Evolutionary conservation across 1,140 invertebrate species (phyloP).

Genomic region (Procambarus virginalis): DNA sequence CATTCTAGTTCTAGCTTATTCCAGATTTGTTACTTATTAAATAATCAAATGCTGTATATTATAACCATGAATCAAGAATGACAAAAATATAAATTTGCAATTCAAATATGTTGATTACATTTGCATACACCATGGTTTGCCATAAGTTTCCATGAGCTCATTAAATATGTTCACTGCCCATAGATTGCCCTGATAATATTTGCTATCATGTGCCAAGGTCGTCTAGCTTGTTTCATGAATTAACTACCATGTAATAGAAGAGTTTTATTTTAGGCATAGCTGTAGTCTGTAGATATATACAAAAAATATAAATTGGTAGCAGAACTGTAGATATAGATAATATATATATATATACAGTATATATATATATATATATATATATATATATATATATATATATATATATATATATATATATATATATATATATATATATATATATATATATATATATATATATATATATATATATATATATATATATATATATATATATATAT

Average conservation of each 20-base stretch:
- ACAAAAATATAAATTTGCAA: no score
- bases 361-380: no score
- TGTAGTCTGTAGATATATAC: constrained; percentile 30
- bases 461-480: background rate
- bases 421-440: no score
- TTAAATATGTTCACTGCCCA: background rate
- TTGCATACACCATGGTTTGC: background rate
- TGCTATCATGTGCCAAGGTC: constrained; percentile 15
- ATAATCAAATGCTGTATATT: no score
- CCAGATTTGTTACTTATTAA: no score
- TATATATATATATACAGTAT: no score
- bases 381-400: no score
- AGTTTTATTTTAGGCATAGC: constrained; percentile 36
- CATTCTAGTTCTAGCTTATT: no score
- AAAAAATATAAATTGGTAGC: background rate
- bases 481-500: background rate
- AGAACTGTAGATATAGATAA: background rate
- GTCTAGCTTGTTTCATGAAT: background rate
- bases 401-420: no score
- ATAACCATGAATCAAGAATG: no score
- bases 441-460: no score
- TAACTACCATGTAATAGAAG: constrained; percentile 7
- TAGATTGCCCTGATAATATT: constrained; percentile 5
- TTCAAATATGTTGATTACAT: no score
- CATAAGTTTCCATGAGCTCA: background rate